Conservation (phyloP, 1,140 invertebrate genomes). For the Teleopsis dalmanni region DNA sequence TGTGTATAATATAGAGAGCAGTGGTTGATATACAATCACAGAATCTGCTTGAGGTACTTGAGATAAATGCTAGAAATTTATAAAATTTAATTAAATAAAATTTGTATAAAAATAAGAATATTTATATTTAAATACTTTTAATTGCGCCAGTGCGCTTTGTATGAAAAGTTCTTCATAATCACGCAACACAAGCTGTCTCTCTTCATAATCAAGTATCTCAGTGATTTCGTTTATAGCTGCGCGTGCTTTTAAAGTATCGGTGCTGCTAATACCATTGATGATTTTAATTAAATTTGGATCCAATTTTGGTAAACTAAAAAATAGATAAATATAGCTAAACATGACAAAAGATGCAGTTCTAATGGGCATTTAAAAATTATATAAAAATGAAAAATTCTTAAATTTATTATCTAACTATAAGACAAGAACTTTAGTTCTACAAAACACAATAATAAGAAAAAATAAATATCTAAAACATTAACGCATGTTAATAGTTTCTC, state of each 20-base stretch:
- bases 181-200: slow-evolving; percentile 39
- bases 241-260: slow-evolving; percentile 33
- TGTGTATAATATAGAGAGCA: slow-evolving; percentile 75
- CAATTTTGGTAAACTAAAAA: slow-evolving; percentile 37
- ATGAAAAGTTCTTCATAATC: slow-evolving; percentile 44
- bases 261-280: slow-evolving; percentile 32
- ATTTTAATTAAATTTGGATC: slow-evolving; percentile 40
- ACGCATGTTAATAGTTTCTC: no score
- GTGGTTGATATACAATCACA: slow-evolving; percentile 77
- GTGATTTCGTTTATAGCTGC: slow-evolving; percentile 38
- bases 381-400: no score
- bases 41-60: slow-evolving; percentile 72
- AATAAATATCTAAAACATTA: no score
- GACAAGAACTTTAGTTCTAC: no score
- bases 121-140: slow-evolving; percentile 24
- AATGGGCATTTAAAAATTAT: no score
- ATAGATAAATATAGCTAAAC: no score
- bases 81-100: not conserved
- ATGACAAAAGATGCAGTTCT: no score
- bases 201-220: slow-evolving; percentile 38
- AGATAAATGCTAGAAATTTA: slow-evolving; percentile 48
- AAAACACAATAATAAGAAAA: no score
- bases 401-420: no score
- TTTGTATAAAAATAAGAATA: not conserved
- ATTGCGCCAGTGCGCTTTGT: slow-evolving; percentile 39